These are phyloP conservation scores for Drosophila affinis DNA, from an alignment of 2,888 invertebrate species.

Conservation along the genomic window DNA sequence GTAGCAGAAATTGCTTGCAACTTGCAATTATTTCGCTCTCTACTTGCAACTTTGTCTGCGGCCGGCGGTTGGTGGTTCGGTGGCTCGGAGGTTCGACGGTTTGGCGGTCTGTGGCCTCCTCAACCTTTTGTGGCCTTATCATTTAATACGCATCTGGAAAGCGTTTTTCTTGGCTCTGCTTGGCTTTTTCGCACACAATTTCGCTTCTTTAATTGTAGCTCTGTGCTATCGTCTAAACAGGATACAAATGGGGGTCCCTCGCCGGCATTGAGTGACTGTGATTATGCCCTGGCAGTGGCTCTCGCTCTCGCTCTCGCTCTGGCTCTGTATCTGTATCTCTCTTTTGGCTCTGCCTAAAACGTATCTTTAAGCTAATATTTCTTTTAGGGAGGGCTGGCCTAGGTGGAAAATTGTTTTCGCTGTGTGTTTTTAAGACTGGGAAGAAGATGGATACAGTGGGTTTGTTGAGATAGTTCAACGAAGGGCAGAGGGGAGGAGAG, in stretches of 20 bases:
- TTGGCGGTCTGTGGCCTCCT: conserved; percentile 48
- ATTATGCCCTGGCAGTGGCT: conserved; percentile 51
- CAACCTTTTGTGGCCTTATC: conserved; percentile 59
- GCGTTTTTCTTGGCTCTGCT: conserved; percentile 49
- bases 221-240: conserved; percentile 59
- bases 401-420: conserved; percentile 50
- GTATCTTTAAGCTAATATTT: conserved; percentile 70
- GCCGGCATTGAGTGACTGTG: conserved; percentile 57
- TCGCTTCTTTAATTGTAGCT: conserved; percentile 65
- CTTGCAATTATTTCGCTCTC: conserved; percentile 63
- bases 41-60: conserved; percentile 45
- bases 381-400: conserved; percentile 53
- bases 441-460: conserved; percentile 21
- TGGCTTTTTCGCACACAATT: conserved; percentile 69
- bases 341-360: conserved; percentile 48
- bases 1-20: conserved; percentile 63
- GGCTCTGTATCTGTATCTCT: conserved; percentile 32
- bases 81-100: conserved; percentile 7
- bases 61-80: conserved; percentile 3
- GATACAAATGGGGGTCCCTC: conserved; percentile 51
- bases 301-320: not conserved
- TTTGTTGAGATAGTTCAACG: conserved; percentile 24
- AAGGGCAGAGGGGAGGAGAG: conserved; percentile 1
- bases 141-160: conserved; percentile 73
- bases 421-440: conserved; percentile 42